Evolutionary conservation across 2,113 vertebrate genomes (phyloP), one percentile per base, ranked within the genome.

Genomic region (Microtus richardsoni): DNA sequence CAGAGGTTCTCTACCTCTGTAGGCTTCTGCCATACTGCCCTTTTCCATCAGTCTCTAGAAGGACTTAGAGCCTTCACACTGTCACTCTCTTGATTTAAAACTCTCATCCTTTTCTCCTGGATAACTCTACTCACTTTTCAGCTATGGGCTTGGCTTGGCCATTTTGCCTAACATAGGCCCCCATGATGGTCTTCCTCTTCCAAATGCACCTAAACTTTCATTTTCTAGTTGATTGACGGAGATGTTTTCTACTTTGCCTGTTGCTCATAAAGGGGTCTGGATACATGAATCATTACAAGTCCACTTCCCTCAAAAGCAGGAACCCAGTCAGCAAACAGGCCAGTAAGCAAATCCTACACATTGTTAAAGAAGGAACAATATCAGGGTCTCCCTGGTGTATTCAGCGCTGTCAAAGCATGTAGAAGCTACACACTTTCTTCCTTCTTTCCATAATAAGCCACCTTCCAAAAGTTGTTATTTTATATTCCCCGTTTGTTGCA

Each of bases 401-500:
- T 54, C 13, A 12, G 39, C 84, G 41, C 89, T 47, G 36, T 28
- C 36, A 11, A 66, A 54, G 41, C 49, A 33, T 33, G 49, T 86
- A 73, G 21, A 28, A 52, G 86, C 36, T 66, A 52, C 28, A 19
- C 52, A 16, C 26, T 54, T 82, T 71, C 58, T 68, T 77, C 44
- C 49, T 8, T 87, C 33, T 54, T 39, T 44, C 19, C 68, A 41
- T 64, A 47, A n/a, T 49, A 68, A 93, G 49, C 85, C 68, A 74
- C 47, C 88, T 88, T 88, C 75, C 70, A 82, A 70, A 90, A 90
- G 28, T 68, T 60, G 33, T 49, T 49, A 77, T 36, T 95, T 36
- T 47, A 54, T 68, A 54, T 62, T 92, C 7, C 1, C 95, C 41
- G 84, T 91, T 93, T 52, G 77, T 93, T 91, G 2, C 5, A 11